Conservation (phyloP, 2,113 vertebrate species). For the Coreoperca whiteheadi region DNA sequence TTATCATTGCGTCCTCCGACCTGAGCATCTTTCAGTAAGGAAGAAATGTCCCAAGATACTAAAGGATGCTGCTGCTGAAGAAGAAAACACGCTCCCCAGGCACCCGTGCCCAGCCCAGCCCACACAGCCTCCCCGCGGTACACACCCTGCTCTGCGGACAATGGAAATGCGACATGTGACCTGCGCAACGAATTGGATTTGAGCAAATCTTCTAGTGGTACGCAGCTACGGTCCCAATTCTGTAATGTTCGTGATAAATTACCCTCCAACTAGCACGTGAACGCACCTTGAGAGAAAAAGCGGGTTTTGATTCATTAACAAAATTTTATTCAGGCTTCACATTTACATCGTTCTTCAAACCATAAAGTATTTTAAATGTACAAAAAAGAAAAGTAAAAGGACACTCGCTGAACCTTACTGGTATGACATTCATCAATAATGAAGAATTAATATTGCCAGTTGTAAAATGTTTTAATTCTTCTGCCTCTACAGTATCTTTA, state of each 20-base stretch:
- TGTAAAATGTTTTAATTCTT: constrained; percentile 16
- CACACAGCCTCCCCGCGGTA: constrained; percentile 52
- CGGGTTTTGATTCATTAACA: constrained; percentile 45
- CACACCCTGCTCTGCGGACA: constrained; percentile 83
- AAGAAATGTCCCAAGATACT: constrained; percentile 23
- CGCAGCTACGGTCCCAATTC: constrained; percentile 12
- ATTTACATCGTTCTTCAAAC: constrained; percentile 69
- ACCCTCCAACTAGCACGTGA: neutral
- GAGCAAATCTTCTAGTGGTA: constrained; percentile 4
- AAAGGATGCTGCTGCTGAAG: constrained; percentile 50
- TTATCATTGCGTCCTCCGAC: constrained; percentile 31
- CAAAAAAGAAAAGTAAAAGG: constrained; percentile 52
- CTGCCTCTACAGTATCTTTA: constrained; percentile 22
- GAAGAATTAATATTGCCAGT: constrained; percentile 21
- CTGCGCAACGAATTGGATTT: constrained; percentile 47
- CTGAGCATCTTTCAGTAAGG: constrained; percentile 45
- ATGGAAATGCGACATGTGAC: constrained; percentile 76
- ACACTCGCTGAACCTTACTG: constrained; percentile 34
- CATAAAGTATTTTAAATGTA: constrained; percentile 59
- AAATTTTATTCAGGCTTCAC: constrained; percentile 63
- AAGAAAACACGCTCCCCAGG: constrained; percentile 16
- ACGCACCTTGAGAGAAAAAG: neutral
- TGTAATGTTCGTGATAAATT: constrained; percentile 15
- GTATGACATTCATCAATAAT: constrained; percentile 57
- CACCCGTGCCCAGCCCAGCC: constrained; percentile 44